Conservation (phyloP, 1,140 invertebrate genomes). For the Triops cancriformis region DNA sequence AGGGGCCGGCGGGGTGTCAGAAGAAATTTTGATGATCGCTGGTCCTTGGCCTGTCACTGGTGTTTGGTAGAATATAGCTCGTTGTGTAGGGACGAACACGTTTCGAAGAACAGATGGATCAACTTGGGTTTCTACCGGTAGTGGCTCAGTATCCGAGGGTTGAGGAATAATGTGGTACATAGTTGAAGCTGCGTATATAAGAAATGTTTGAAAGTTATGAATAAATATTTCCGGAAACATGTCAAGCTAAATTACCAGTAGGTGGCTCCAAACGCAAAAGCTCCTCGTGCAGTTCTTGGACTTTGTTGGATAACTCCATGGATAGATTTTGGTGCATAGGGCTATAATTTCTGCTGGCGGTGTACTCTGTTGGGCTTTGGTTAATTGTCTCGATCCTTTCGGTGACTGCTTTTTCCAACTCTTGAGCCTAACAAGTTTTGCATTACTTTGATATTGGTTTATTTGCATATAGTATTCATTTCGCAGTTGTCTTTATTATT, state of each 20-base stretch:
- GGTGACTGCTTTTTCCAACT: conserved; percentile 37
- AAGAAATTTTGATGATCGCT: neutral
- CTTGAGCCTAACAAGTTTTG: conserved; percentile 36
- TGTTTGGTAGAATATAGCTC: neutral
- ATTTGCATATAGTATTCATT: conserved; percentile 25
- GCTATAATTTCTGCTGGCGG: conserved; percentile 28
- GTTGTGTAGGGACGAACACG: neutral
- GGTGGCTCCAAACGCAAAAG: conserved; percentile 38
- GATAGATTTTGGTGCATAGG: conserved; percentile 30
- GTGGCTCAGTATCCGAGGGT: neutral
- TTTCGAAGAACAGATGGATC: neutral
- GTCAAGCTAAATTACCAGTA: conserved; percentile 32
- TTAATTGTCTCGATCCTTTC: conserved; percentile 34
- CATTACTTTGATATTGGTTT: neutral
- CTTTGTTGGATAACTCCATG: conserved; percentile 35
- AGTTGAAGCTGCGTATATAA: conserved; percentile 13
- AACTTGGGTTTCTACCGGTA: neutral
- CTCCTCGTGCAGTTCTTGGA: conserved; percentile 39
- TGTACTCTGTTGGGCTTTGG: conserved; percentile 31
- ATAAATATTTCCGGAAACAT: neutral
- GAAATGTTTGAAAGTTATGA: neutral
- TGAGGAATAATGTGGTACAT: neutral
- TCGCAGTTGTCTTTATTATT: conserved; percentile 18
- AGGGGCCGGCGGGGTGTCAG: neutral
- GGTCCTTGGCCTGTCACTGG: neutral